Percentiles rank a stretch among this genome's conserved stretches.
phyloP scores from a whole-genome alignment of 2,888 invertebrate species.

The Drosophila longiperda region DNA sequence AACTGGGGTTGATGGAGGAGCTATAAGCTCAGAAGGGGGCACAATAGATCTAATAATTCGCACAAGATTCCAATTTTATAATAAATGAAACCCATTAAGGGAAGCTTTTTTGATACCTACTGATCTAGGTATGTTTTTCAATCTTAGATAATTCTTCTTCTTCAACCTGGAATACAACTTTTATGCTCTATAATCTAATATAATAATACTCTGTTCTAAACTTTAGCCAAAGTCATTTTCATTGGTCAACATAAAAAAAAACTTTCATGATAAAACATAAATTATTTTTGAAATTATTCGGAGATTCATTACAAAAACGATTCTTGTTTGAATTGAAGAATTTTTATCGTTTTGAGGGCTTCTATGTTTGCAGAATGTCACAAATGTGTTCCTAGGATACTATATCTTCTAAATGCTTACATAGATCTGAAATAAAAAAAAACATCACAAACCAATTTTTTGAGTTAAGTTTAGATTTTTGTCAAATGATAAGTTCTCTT shows the following conservation, averaged over 20 bases:
- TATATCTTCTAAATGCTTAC: background rate
- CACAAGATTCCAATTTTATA: too few species aligned
- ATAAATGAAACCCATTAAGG: too few species aligned
- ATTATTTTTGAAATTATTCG: background rate
- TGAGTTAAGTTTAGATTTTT: too few species aligned
- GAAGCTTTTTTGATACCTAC: background rate
- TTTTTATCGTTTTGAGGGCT: background rate
- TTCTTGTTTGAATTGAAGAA: background rate
- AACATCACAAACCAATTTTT: too few species aligned
- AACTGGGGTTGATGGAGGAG: too few species aligned
- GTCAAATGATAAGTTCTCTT: background rate
- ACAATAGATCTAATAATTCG: too few species aligned
- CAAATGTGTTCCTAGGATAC: background rate
- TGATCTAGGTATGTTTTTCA: background rate
- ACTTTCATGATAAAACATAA: background rate
- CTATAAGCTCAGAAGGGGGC: too few species aligned
- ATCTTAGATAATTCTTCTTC: background rate
- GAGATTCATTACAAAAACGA: background rate
- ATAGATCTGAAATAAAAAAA: background rate
- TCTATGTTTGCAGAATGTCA: background rate
- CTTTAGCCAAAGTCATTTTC: background rate
- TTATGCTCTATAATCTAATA: background rate
- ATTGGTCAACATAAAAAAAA: background rate
- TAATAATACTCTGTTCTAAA: background rate
- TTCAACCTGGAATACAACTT: fast-evolving